phyloP scores from a whole-genome alignment of 2,113 vertebrate genomes.

The Notarius lentiginosus region DNA sequence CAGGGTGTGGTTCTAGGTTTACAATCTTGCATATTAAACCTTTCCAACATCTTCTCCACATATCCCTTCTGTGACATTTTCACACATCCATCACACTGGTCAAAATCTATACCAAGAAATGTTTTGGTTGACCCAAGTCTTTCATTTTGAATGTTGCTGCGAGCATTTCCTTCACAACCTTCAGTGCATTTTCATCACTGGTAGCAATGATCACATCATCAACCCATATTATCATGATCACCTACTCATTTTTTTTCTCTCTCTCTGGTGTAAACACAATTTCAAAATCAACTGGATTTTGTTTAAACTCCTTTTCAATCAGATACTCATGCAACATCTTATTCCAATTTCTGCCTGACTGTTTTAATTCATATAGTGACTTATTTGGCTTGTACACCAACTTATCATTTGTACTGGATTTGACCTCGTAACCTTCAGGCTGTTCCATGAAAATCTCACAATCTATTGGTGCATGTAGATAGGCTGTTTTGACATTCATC shows the following conservation, averaged over 20 bases:
- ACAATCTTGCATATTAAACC: no score
- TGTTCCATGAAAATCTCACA: conserved; percentile 26
- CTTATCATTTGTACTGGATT: conserved; percentile 13
- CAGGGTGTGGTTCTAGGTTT: no score
- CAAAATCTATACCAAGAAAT: no score
- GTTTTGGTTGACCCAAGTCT: no score
- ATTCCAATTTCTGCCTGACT: conserved; percentile 49
- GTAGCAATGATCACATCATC: conserved; percentile 19
- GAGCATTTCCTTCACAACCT: conserved; percentile 33
- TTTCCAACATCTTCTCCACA: no score
- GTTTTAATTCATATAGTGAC: conserved; percentile 29
- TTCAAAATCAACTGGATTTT: conserved; percentile 18
- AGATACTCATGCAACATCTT: conserved; percentile 37
- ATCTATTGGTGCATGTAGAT: conserved; percentile 36
- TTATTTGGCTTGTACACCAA: conserved; percentile 23
- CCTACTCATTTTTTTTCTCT: conserved; percentile 23
- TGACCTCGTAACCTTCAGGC: conserved; percentile 26
- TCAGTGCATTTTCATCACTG: conserved; percentile 14
- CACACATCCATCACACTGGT: no score
- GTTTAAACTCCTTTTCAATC: conserved; percentile 3
- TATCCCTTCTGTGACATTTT: no score
- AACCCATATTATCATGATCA: conserved; percentile 38
- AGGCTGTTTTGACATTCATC: conserved; percentile 46
- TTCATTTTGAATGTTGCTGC: no score
- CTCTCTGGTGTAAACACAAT: conserved; percentile 27